Percentiles rank a stretch among this genome's conserved stretches.
These are phyloP conservation scores for Sesamia inferens DNA, from an alignment of 2,888 invertebrate species.

Conservation along the genomic window DNA sequence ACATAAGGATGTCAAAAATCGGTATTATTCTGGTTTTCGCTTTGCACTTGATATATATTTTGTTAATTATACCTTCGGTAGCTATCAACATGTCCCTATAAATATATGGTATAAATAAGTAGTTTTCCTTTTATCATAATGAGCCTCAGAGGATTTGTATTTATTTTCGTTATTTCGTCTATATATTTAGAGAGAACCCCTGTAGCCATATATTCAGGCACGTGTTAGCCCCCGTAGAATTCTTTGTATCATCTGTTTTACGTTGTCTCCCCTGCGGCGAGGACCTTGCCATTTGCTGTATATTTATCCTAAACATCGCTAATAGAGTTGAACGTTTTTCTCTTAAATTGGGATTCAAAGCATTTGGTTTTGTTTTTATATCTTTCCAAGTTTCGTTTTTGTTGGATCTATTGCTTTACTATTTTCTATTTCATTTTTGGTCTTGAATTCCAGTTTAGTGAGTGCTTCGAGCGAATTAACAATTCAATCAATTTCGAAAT, in stretches of 20 bases:
- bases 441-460: neutral
- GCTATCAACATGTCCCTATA: neutral
- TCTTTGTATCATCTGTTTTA: conserved; percentile 62
- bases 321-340: conserved; percentile 46
- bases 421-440: neutral
- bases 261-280: conserved; percentile 66
- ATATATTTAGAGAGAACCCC: conserved; percentile 32
- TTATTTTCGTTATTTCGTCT: conserved; percentile 36
- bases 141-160: conserved; percentile 28
- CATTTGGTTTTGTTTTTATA: conserved; percentile 15
- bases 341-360: conserved; percentile 32
- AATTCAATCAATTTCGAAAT: neutral
- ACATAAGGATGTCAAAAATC: neutral
- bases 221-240: conserved; percentile 51
- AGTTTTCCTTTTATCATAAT: conserved; percentile 26
- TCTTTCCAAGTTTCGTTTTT: conserved; percentile 11
- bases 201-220: conserved; percentile 34
- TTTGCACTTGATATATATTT: no score
- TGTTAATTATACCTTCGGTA: neutral
- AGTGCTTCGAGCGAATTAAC: neutral
- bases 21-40: neutral
- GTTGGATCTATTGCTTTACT: conserved; percentile 2
- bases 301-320: conserved; percentile 50
- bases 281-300: conserved; percentile 59
- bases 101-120: neutral